These are phyloP conservation scores for Hemaris fuciformis DNA, from an alignment of 2,888 invertebrate species.

Conservation along the genomic window DNA sequence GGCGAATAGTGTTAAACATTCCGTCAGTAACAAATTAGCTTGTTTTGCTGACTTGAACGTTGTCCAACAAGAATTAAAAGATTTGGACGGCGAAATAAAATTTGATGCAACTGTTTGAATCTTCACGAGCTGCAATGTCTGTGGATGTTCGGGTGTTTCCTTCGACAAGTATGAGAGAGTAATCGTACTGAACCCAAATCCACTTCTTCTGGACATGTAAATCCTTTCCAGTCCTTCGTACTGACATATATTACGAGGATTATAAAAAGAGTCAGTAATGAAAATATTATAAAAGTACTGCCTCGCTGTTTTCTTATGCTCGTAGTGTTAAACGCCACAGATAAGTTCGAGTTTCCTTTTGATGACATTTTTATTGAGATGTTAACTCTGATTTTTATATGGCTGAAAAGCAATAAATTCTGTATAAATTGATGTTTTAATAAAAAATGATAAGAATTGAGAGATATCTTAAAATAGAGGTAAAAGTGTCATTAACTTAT, in stretches of 20 bases:
- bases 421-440: background rate
- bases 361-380: conserved; percentile 3
- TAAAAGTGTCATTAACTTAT: too few relatives aligned
- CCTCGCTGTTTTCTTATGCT: conserved; percentile 20
- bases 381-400: background rate
- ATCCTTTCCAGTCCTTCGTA: conserved; percentile 55
- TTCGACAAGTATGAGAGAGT: conserved; percentile 30
- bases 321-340: conserved; percentile 18
- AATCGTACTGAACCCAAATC: conserved; percentile 55
- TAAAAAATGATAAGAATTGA: too few relatives aligned
- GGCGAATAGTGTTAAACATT: conserved; percentile 45
- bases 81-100: conserved; percentile 33
- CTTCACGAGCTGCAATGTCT: conserved; percentile 12
- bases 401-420: background rate
- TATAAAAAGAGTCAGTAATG: conserved; percentile 40
- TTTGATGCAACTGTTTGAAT: background rate
- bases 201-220: conserved; percentile 58
- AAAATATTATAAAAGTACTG: conserved; percentile 38
- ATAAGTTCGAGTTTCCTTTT: conserved; percentile 21
- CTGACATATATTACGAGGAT: conserved; percentile 42
- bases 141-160: conserved; percentile 24
- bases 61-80: conserved; percentile 40
- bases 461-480: too few relatives aligned
- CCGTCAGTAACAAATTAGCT: conserved; percentile 40
- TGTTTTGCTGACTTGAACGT: conserved; percentile 56